phyloP scores from a whole-genome alignment of 2,113 vertebrate species.

The Cervus canadensis region DNA sequence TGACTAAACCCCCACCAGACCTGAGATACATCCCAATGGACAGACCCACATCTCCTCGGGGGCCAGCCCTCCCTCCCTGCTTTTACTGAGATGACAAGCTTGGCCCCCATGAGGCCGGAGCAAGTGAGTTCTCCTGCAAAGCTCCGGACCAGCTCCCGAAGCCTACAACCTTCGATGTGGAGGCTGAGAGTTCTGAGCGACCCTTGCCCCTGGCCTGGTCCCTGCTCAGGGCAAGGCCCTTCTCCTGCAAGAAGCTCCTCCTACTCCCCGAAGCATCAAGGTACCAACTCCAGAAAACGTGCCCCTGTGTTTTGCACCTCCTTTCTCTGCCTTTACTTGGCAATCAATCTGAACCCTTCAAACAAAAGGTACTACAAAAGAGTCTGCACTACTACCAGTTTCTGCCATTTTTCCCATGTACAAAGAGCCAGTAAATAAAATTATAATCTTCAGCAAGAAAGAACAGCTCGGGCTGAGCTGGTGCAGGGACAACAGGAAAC shows the following conservation, averaged over 20 bases:
- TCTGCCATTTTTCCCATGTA: not conserved
- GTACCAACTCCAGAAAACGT: fast-evolving
- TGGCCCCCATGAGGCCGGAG: not conserved
- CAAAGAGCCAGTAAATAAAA: not conserved
- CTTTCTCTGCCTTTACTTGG: not conserved
- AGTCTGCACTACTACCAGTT: not conserved
- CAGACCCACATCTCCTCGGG: not conserved
- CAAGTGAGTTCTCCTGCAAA: too few species aligned
- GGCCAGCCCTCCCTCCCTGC: not conserved
- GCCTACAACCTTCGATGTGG: fast-evolving
- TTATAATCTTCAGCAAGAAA: not conserved
- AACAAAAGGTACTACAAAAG: not conserved
- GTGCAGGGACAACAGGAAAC: too few species aligned
- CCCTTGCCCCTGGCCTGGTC: fast-evolving
- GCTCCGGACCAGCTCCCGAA: not conserved
- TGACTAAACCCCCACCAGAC: not conserved
- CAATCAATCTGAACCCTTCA: not conserved
- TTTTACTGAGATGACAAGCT: not conserved
- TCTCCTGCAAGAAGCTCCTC: not conserved
- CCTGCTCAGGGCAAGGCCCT: not conserved
- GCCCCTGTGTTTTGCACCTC: too few species aligned
- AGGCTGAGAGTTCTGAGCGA: fast-evolving
- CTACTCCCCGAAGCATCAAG: not conserved
- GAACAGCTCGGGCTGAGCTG: not conserved
- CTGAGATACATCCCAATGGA: not conserved